These are phyloP conservation scores for Ridgeia piscesae DNA, from an alignment of 1,140 invertebrate species.

Conservation along the genomic window DNA sequence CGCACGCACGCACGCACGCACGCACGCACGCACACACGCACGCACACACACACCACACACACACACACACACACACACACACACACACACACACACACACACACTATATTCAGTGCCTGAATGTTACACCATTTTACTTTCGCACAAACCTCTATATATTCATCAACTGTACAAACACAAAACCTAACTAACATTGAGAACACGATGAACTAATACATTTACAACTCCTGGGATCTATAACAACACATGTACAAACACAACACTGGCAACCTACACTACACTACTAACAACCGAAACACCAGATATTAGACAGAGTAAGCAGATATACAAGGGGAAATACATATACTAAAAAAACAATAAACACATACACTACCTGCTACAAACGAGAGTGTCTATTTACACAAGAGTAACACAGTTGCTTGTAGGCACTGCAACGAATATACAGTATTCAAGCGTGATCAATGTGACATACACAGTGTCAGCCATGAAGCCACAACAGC, in stretches of 20 bases:
- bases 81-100: too few species aligned
- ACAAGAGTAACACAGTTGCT: neutral
- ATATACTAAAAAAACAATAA: neutral
- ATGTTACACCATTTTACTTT: neutral
- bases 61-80: too few species aligned
- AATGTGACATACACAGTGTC: neutral
- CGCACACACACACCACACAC: too few species aligned
- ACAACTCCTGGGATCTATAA: neutral
- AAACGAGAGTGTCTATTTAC: neutral
- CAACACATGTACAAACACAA: constrained; percentile 1
- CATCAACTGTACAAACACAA: neutral
- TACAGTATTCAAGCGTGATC: neutral
- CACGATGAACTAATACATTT: neutral
- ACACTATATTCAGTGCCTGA: too few species aligned
- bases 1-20: too few species aligned
- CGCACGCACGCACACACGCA: too few species aligned
- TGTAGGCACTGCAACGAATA: neutral
- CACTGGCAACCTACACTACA: neutral
- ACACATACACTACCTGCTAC: neutral
- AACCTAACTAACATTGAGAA: neutral
- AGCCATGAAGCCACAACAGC: neutral
- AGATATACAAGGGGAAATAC: neutral
- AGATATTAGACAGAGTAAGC: neutral
- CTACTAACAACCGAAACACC: neutral
- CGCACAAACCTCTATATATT: neutral